Percentiles rank a stretch among this genome's conserved stretches.
These are phyloP conservation scores for Dicyrtoma fusca DNA, from an alignment of 2,888 invertebrate genomes.

Conservation along the genomic window DNA sequence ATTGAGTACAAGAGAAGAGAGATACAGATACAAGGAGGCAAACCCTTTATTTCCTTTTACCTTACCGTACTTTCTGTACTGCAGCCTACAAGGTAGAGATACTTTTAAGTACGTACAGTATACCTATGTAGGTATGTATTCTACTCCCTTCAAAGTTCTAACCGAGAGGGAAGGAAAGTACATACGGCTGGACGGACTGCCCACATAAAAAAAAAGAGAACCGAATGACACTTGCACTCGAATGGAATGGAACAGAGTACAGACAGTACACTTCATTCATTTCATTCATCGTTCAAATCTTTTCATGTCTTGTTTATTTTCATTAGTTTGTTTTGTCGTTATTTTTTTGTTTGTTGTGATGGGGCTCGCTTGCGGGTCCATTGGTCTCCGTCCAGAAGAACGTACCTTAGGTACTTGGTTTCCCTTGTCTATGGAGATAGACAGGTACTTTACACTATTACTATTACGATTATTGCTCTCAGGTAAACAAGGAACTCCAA, in stretches of 20 bases:
- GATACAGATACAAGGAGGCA: constrained; percentile 7
- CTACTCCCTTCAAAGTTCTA: too few relatives aligned
- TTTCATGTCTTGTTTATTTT: background rate
- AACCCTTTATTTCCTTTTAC: too few relatives aligned
- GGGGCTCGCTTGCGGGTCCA: constrained; percentile 13
- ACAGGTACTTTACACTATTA: background rate
- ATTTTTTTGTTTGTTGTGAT: constrained; percentile 8
- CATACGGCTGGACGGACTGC: too few relatives aligned
- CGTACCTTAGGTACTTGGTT: background rate
- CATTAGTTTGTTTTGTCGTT: constrained; percentile 7
- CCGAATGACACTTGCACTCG: too few relatives aligned
- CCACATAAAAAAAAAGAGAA: too few relatives aligned
- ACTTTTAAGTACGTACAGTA: too few relatives aligned
- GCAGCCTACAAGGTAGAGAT: too few relatives aligned
- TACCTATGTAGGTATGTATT: too few relatives aligned
- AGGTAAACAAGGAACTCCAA: constrained; percentile 6
- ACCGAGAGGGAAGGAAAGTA: too few relatives aligned
- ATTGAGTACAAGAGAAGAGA: background rate
- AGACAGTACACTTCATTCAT: constrained; percentile 10
- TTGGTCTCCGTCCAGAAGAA: too few relatives aligned
- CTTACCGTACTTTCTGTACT: too few relatives aligned
- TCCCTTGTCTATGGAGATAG: background rate
- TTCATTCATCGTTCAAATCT: constrained; percentile 11
- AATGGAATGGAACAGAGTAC: too few relatives aligned
- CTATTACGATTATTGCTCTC: constrained; percentile 34